Conservation (phyloP, 2,113 vertebrate species). For the Engraulis encrasicolus region DNA sequence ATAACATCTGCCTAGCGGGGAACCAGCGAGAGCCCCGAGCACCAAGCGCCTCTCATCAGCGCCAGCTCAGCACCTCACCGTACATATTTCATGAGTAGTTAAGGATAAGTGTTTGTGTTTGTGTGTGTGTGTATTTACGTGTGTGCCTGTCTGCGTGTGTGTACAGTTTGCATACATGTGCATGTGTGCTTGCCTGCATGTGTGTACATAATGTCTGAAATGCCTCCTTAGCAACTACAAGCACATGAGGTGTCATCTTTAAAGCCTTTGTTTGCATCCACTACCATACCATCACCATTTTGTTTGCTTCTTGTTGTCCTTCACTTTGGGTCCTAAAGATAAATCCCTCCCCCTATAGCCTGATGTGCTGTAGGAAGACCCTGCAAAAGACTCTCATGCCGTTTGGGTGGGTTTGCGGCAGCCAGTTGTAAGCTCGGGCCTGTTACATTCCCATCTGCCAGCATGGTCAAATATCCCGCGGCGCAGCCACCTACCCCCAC, state of each 20-base stretch:
- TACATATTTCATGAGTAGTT: slow-evolving; percentile 52
- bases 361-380: not conserved
- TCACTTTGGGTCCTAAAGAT: not conserved
- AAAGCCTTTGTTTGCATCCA: not conserved
- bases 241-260: not conserved
- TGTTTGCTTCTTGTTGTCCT: not conserved
- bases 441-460: slow-evolving; percentile 10
- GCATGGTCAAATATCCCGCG: not conserved
- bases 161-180: not conserved
- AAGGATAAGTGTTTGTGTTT: not conserved
- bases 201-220: not conserved
- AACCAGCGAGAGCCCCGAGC: not conserved
- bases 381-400: not conserved
- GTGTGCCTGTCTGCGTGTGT: too few relatives aligned
- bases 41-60: not conserved
- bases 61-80: not conserved
- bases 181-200: too few relatives aligned
- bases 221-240: not conserved
- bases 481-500: not conserved
- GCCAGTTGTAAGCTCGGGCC: not conserved
- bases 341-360: not conserved
- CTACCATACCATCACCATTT: not conserved
- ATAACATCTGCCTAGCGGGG: slow-evolving; percentile 47
- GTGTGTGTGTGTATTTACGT: not conserved
- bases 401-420: not conserved